These are phyloP conservation scores for Holocentrus rufus DNA, from an alignment of 2,797 vertebrate genomes.

Conservation along the genomic window DNA sequence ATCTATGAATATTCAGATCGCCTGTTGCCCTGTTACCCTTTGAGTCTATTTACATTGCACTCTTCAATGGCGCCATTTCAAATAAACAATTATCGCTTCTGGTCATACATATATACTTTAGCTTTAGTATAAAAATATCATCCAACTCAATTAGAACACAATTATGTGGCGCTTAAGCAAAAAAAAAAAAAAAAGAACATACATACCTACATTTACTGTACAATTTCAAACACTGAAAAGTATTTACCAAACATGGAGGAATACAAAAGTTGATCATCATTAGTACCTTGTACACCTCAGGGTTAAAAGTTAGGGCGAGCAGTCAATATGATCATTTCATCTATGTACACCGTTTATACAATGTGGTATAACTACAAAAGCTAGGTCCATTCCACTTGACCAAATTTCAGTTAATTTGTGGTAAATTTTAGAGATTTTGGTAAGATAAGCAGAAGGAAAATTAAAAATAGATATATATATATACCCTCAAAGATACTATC, in stretches of 20 bases:
- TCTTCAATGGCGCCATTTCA: constrained; percentile 53
- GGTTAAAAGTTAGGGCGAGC: constrained; percentile 50
- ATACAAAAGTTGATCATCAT: constrained; percentile 68
- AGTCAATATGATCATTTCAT: constrained; percentile 45
- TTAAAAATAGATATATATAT: no score
- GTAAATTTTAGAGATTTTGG: constrained; percentile 41
- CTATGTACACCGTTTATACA: constrained; percentile 55
- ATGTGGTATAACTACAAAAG: constrained; percentile 10
- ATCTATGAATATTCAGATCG: constrained; percentile 57
- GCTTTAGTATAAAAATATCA: constrained; percentile 82
- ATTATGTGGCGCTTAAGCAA: constrained; percentile 63
- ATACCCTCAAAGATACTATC: constrained; percentile 31
- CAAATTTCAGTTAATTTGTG: constrained; percentile 19
- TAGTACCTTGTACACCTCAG: constrained; percentile 61
- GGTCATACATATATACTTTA: constrained; percentile 56
- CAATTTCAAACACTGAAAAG: constrained; percentile 58
- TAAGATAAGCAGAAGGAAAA: constrained; percentile 20
- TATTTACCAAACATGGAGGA: constrained; percentile 58
- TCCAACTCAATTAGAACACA: constrained; percentile 71
- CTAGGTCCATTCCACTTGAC: constrained; percentile 32
- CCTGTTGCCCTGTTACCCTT: constrained; percentile 60
- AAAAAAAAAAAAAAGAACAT: constrained; percentile 40
- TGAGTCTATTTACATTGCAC: constrained; percentile 73
- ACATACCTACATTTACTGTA: constrained; percentile 61
- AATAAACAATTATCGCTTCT: constrained; percentile 59